Conservation (phyloP, 2,888 invertebrate genomes). For the Scaptomyza caliginosa region DNA sequence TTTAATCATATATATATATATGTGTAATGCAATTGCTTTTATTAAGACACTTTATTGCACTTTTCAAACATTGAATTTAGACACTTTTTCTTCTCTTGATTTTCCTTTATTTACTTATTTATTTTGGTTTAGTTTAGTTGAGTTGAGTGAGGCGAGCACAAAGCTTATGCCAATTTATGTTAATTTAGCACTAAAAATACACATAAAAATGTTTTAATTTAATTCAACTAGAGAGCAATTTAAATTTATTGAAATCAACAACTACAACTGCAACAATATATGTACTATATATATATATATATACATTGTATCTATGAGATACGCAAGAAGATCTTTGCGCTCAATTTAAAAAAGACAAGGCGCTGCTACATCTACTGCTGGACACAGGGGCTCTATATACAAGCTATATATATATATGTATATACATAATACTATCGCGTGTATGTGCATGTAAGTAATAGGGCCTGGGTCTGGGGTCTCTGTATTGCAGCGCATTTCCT, state of each 20-base stretch:
- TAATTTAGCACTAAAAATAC: conserved; percentile 76
- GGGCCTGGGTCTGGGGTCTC: conserved; percentile 37
- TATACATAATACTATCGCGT: not conserved
- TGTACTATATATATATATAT: conserved; percentile 6
- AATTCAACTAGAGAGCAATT: conserved; percentile 76
- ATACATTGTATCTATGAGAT: conserved; percentile 50
- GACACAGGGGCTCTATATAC: conserved; percentile 35
- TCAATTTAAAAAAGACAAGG: conserved; percentile 54
- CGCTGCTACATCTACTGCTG: conserved; percentile 25
- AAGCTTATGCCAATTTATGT: conserved; percentile 75
- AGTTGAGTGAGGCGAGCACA: conserved; percentile 28
- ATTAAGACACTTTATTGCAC: conserved; percentile 17
- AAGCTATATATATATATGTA: not conserved
- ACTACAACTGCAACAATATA: conserved; percentile 22
- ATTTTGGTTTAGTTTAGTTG: conserved; percentile 9
- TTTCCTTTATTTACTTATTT: conserved; percentile 3
- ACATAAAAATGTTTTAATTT: conserved; percentile 67
- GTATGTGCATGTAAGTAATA: conserved; percentile 20
- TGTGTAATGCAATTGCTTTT: not conserved
- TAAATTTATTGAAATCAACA: conserved; percentile 73
- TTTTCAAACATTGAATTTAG: conserved; percentile 29
- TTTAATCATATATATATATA: conserved; percentile 2
- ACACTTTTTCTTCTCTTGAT: conserved; percentile 20
- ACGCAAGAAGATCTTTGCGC: conserved; percentile 60
- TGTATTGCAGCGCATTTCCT: conserved; percentile 64